Base-by-base conservation (phyloP, 2,113 vertebrate species). In the Zosterops pallidus region DNA sequence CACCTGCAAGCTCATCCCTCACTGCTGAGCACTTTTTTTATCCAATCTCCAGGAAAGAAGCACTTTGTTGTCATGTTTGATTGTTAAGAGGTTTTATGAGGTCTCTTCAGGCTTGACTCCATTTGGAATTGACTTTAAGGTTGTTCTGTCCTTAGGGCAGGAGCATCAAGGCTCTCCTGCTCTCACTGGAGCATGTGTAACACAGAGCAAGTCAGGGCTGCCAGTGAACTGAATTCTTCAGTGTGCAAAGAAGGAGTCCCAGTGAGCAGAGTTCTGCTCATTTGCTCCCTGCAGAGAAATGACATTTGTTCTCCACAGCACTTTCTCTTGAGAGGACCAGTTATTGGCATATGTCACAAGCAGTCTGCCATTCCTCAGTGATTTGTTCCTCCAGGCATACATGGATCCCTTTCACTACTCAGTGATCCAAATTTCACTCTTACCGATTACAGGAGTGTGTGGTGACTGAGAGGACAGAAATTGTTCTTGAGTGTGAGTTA, bases 251-350 rank as follows among this genome's bases (percentile, higher is more conserved):
- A 56, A 33, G 65, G 52, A 71, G 65, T 59, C 81, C 91, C 82
- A 80, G 57, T 11, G 82, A 88, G 55, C 74, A 85, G 87, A 60
- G 31, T 31, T 84, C 14, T 90, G 89, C 91, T 92, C 89, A 33
- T 94, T 92, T 87, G 17, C 74, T 91, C 93, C 93, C 94, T 90
- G 63, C 89, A 90, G 91, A 91, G 87, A 79, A 91, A 88, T 95
- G 91, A 63, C 95, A 85, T 95, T 95, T 91, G 89, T 44, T 94
- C 78, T 76, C 49, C 46, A 35, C n/a, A 42, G 50, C 57, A 7
- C 84, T 91, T 94, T 53, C 96, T 83, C 86, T 75, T 14, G 91
- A 89, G 89, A 94, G 70, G 67, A 91, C 37, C 84, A 13, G 93
- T 72, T 91, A 79, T 62, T 91, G 91, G 91, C 69, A 92, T 6